Conservation (phyloP, 2,888 invertebrate genomes). For the Rhorus exstirpatorius region DNA sequence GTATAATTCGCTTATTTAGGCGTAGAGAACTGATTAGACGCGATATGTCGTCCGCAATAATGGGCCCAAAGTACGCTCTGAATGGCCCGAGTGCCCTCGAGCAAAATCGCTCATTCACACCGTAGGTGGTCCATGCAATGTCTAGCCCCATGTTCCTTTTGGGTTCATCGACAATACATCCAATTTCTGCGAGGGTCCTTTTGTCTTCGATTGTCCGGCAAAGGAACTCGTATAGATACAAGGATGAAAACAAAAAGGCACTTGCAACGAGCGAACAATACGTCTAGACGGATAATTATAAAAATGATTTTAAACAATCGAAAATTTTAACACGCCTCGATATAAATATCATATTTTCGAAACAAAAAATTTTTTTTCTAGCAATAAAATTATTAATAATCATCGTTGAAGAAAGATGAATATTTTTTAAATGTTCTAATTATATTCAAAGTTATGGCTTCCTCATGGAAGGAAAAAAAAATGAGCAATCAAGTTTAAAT, state of each 20-base stretch:
- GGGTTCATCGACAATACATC: conserved; percentile 37
- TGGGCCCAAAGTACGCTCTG: conserved; percentile 46
- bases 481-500: too few relatives aligned
- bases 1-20: conserved; percentile 2
- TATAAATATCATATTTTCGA: too few relatives aligned
- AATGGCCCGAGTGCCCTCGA: conserved; percentile 57
- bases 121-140: conserved; percentile 52
- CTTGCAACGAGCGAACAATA: conserved; percentile 11
- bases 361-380: too few relatives aligned
- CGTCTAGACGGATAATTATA: conserved; percentile 48
- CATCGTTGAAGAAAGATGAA: too few relatives aligned
- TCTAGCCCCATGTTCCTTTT: conserved; percentile 44
- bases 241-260: conserved; percentile 21
- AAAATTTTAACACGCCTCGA: too few relatives aligned
- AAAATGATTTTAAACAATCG: conserved; percentile 12
- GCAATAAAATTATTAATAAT: too few relatives aligned
- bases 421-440: too few relatives aligned
- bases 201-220: conserved; percentile 47
- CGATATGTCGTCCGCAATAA: conserved; percentile 30
- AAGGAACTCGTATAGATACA: conserved; percentile 4
- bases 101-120: conserved; percentile 53
- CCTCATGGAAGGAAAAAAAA: too few relatives aligned
- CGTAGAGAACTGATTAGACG: conserved; percentile 22
- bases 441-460: too few relatives aligned
- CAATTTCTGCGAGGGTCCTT: conserved; percentile 37